A percentile compares a stretch with the other conserved stretches of the same genome.
Conservation (phyloP, 2,113 vertebrate species). For the Acrocephalus kingi region DNA sequence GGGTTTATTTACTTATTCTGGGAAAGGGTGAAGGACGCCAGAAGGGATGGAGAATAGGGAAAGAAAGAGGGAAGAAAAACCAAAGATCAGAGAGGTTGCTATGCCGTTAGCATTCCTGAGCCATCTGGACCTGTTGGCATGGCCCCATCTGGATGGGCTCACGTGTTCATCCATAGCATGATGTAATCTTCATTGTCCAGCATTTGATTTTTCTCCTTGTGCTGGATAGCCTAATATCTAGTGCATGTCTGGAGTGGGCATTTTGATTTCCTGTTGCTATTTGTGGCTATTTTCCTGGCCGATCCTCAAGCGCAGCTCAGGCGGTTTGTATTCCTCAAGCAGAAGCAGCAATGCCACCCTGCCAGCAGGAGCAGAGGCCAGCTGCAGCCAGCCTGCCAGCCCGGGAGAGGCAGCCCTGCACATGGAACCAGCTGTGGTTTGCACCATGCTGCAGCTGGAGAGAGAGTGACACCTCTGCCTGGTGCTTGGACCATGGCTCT, state of each 20-base stretch:
- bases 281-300: slow-evolving; percentile 57
- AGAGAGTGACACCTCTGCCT: neutral
- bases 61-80: slow-evolving; percentile 40
- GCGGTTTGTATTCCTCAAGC: slow-evolving; percentile 36
- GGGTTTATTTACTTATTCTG: slow-evolving; percentile 35
- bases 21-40: slow-evolving; percentile 4
- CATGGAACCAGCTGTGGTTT: neutral
- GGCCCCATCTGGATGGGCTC: slow-evolving; percentile 70
- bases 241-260: slow-evolving; percentile 41
- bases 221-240: slow-evolving; percentile 40
- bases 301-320: neutral
- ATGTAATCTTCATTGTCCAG: slow-evolving; percentile 68
- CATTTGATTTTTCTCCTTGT: slow-evolving; percentile 31
- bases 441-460: neutral
- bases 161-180: slow-evolving; percentile 64
- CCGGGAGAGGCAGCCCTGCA: neutral
- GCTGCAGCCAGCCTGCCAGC: neutral
- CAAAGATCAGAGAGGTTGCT: slow-evolving; percentile 69
- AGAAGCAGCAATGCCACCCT: slow-evolving; percentile 26
- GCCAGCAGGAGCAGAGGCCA: neutral
- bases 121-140: slow-evolving; percentile 78
- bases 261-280: slow-evolving; percentile 65
- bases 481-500: neutral
- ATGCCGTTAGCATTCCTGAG: slow-evolving; percentile 75
- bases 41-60: neutral